Conservation (phyloP, 2,888 invertebrate genomes). For the Dorcus parallelipipedus region DNA sequence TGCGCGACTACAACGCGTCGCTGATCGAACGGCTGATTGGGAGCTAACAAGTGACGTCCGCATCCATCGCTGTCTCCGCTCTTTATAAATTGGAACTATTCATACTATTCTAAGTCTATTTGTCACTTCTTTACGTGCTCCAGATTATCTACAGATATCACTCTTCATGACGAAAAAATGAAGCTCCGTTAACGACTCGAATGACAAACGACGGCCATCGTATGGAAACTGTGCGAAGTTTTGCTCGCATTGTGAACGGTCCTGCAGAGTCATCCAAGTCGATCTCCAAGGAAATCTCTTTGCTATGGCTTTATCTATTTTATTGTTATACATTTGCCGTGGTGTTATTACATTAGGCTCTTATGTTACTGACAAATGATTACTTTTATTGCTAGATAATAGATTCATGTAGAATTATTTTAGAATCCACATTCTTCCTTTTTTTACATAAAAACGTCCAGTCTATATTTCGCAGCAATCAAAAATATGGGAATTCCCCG, state of each 20-base stretch:
- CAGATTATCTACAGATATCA: constrained; percentile 32
- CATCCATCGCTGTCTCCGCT: constrained; percentile 36
- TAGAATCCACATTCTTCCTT: no score
- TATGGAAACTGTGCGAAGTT: not conserved
- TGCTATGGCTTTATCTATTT: not conserved
- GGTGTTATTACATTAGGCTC: no score
- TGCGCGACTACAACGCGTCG: constrained; percentile 34
- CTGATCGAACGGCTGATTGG: constrained; percentile 36
- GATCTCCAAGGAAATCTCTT: not conserved
- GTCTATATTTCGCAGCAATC: no score
- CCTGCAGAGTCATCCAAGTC: not conserved
- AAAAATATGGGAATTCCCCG: no score
- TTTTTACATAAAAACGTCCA: no score
- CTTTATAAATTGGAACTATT: constrained; percentile 37
- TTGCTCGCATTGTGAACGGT: not conserved
- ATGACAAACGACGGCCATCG: not conserved
- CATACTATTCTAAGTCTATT: constrained; percentile 37
- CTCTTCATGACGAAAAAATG: constrained; percentile 1
- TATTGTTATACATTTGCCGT: not conserved
- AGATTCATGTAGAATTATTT: no score
- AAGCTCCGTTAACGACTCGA: not conserved
- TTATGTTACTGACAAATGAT: no score
- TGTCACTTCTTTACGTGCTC: constrained; percentile 37
- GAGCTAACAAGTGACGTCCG: constrained; percentile 36
- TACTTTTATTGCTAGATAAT: no score